These are phyloP conservation scores for Thripadectes ignobilis DNA, from an alignment of 2,797 vertebrate genomes.

Conservation along the genomic window DNA sequence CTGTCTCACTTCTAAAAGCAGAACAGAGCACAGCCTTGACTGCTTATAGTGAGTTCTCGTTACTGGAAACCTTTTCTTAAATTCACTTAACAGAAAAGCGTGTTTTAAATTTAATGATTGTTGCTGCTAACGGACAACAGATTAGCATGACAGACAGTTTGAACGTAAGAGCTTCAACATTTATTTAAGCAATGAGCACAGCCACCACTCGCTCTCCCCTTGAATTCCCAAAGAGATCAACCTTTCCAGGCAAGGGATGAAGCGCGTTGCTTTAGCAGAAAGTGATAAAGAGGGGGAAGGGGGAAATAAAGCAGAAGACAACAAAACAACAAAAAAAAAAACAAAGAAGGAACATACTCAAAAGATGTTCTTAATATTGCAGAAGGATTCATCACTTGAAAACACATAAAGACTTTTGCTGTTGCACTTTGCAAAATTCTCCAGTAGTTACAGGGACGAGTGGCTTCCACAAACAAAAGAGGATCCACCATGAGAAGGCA, in stretches of 20 bases:
- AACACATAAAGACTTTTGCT: neutral
- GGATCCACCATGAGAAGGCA: neutral
- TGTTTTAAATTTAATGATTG: constrained; percentile 27
- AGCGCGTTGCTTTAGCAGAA: constrained; percentile 68
- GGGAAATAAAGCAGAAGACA: constrained; percentile 52
- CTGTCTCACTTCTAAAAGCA: constrained; percentile 31
- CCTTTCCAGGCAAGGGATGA: constrained; percentile 70
- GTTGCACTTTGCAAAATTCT: neutral
- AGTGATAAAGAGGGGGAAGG: constrained; percentile 45
- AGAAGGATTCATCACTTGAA: neutral
- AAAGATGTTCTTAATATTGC: neutral
- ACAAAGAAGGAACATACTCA: constrained; percentile 57
- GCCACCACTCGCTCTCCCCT: constrained; percentile 57
- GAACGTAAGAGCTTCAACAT: constrained; percentile 71
- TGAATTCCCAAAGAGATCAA: constrained; percentile 28
- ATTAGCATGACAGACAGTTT: constrained; percentile 74
- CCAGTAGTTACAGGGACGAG: neutral
- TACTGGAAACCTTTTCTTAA: neutral
- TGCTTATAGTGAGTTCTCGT: neutral
- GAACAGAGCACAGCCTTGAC: neutral
- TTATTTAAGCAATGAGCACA: constrained; percentile 76
- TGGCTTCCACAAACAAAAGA: neutral
- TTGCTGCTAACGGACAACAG: constrained; percentile 64
- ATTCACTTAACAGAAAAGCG: neutral
- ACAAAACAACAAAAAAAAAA: constrained; percentile 35